A percentile compares a stretch with the other conserved stretches of the same genome.
phyloP scores from a whole-genome alignment of 2,888 invertebrate genomes.

The Eurytoma adleriae region DNA sequence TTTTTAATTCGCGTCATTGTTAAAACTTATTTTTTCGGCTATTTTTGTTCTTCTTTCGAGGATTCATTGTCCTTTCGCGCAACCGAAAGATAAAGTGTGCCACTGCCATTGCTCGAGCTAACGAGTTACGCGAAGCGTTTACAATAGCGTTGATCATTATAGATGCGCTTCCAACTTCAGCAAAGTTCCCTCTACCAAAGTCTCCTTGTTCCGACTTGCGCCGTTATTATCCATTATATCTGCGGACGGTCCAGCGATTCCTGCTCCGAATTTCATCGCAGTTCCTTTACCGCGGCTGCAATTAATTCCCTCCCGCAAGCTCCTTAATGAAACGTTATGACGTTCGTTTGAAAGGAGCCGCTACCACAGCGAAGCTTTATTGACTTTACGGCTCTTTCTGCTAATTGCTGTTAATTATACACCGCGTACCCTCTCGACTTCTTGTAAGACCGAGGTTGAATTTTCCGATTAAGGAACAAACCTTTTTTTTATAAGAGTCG shows the following conservation, averaged over 20 bases:
- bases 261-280: slow-evolving; percentile 30
- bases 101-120: slow-evolving; percentile 25
- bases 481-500: no score
- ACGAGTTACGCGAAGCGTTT: slow-evolving; percentile 31
- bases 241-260: slow-evolving; percentile 18
- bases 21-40: no score
- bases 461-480: no score
- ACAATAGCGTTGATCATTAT: slow-evolving; percentile 43
- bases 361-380: slow-evolving; percentile 12
- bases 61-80: neutral
- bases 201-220: neutral
- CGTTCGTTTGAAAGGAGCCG: slow-evolving; percentile 1
- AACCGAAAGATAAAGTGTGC: no score
- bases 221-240: slow-evolving; percentile 50
- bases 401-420: slow-evolving; percentile 34
- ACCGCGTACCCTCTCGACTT: no score
- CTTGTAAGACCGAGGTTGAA: no score
- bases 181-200: slow-evolving; percentile 35
- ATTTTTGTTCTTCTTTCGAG: no score
- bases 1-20: no score
- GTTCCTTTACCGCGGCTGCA: slow-evolving; percentile 21
- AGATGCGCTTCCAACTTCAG: slow-evolving; percentile 33
- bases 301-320: slow-evolving; percentile 44
- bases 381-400: slow-evolving; percentile 7
- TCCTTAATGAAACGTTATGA: slow-evolving; percentile 46